Conservation (phyloP, 2,113 vertebrate genomes). For the Apus apus region DNA sequence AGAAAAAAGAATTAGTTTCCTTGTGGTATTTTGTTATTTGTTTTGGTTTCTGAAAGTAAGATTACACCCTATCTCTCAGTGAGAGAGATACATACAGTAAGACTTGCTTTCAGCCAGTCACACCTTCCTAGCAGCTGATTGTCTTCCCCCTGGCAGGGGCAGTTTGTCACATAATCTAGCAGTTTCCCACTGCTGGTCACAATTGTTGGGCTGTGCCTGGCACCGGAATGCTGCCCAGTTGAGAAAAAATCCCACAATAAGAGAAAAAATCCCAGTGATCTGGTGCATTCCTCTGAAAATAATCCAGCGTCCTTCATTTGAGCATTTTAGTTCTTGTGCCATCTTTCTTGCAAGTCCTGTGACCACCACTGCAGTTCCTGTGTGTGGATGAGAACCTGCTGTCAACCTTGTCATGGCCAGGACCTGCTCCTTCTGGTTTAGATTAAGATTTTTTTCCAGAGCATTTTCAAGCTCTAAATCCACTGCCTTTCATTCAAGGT, state of each 20-base stretch:
- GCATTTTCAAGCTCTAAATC: not conserved
- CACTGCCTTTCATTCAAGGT: not conserved
- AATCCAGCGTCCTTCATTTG: not conserved
- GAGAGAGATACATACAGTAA: not conserved
- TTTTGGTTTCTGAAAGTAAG: constrained; percentile 16
- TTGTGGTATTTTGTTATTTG: not conserved
- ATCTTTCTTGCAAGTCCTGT: not conserved
- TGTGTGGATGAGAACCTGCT: not conserved
- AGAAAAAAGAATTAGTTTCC: not conserved
- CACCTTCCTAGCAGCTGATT: not conserved
- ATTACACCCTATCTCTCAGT: not conserved
- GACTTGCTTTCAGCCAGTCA: not conserved
- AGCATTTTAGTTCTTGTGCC: not conserved
- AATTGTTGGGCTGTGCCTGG: not conserved
- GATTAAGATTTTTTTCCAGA: not conserved
- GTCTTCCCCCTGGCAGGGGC: constrained; percentile 23
- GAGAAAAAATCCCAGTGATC: not conserved
- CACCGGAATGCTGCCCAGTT: not conserved
- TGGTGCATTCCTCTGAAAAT: not conserved
- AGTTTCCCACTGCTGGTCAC: not conserved
- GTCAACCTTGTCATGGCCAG: not conserved
- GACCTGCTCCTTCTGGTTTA: not conserved
- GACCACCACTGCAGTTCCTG: not conserved
- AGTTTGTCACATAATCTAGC: constrained; percentile 5
- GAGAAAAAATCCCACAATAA: not conserved